These are phyloP conservation scores for Delichon dasypus DNA, from an alignment of 2,797 vertebrate species.

Conservation along the genomic window DNA sequence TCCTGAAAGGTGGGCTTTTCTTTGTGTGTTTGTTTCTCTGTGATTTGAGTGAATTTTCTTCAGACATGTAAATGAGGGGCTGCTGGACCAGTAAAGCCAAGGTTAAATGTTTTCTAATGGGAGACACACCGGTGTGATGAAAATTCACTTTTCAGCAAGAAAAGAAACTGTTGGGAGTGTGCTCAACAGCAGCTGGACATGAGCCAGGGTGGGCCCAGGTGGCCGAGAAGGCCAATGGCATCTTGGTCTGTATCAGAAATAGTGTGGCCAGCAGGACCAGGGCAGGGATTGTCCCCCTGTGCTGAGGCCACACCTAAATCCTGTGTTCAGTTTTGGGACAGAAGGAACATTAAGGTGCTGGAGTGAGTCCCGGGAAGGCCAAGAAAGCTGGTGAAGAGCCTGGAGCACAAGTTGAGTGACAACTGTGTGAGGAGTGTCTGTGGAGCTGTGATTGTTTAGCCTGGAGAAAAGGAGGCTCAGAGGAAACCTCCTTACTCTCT, in stretches of 20 bases:
- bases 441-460: background rate
- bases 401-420: background rate
- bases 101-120: background rate
- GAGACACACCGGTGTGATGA: background rate
- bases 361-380: background rate
- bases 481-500: background rate
- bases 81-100: background rate
- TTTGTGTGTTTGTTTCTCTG: background rate
- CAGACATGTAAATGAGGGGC: background rate
- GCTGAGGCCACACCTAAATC: background rate
- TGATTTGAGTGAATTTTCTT: background rate
- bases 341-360: background rate
- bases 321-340: background rate
- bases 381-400: background rate
- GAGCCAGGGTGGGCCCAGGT: background rate
- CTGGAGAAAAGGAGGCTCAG: background rate
- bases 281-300: background rate
- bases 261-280: background rate
- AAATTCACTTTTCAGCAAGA: background rate
- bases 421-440: background rate
- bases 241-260: background rate
- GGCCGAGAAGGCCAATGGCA: rapidly evolving
- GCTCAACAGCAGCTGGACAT: background rate
- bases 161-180: background rate
- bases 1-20: background rate